Base-by-base conservation (phyloP, 1,140 invertebrate species). In the Pissodes strobi region DNA sequence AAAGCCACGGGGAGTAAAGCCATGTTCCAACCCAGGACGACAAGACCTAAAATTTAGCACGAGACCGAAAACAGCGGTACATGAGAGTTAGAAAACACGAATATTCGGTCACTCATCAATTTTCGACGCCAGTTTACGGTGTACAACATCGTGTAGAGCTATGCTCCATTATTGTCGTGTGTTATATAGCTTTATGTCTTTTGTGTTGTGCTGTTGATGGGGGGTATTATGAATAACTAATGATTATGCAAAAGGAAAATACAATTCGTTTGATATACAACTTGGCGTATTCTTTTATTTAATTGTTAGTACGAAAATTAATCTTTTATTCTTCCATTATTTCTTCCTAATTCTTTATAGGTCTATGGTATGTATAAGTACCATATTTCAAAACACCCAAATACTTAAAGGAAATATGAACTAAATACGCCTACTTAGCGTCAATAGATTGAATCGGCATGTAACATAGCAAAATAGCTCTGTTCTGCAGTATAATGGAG, bases 71-170 rank as follows among this genome's bases (percentile, higher is more conserved):
- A 41, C 22, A 51, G 25, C 48, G 48, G 51, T 39, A 59, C 43
- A 59, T 21, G 56, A 59, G 56, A 59, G 56, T 59, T 59, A 59
- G 56, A 59, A 48, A 59, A 59, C 56, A 59, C 56, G 56, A 59
- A 48, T 48, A 48, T 59, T 59, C 56, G 56, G 56, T 59, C 56
- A 48, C 56, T 48, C 56, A 59, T 59, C 56, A 59, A 59, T 59
- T 59, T 59, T 48, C 56, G 53, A 57, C 56, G 56, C 41, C 56
- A 38, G 56, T 59, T 48, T 37, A 19, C 56, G 41, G 37, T 59
- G 56, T 59, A 48, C 56, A 10, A 59, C 56, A 59, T 34, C 41
- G 56, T 59, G 56, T 59, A 59, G 23, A 48, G 41, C 18, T n/a
- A 23, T 46, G 41, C 45, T 48, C 56, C 56, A 59, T 59, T 59